phyloP scores from a whole-genome alignment of 1,140 invertebrate genomes.

The Orius laevigatus region DNA sequence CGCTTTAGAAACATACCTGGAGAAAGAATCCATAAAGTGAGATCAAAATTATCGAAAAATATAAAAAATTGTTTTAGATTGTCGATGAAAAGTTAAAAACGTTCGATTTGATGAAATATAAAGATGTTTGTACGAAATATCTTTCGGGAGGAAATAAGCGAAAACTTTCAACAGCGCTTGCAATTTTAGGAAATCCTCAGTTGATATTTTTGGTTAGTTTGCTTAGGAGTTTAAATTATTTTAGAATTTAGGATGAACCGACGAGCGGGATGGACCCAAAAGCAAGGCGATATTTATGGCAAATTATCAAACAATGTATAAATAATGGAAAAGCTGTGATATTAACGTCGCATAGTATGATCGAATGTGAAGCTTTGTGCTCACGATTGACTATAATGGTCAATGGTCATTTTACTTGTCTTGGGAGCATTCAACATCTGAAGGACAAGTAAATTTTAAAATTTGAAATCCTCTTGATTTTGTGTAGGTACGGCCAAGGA shows the following conservation, averaged over 20 bases:
- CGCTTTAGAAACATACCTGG: background rate
- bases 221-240: background rate
- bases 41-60: background rate
- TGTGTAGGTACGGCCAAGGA: slow-evolving; percentile 40
- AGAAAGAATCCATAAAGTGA: background rate
- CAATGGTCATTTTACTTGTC: slow-evolving; percentile 35
- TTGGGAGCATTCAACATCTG: slow-evolving; percentile 38
- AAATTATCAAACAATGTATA: slow-evolving; percentile 19
- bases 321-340: slow-evolving; percentile 37
- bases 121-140: slow-evolving; percentile 18
- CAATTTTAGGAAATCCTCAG: slow-evolving; percentile 42
- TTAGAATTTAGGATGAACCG: slow-evolving; percentile 15
- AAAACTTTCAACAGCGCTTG: slow-evolving; percentile 46
- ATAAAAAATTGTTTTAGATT: slow-evolving; percentile 1
- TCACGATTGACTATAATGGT: slow-evolving; percentile 40
- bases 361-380: slow-evolving; percentile 51
- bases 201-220: slow-evolving; percentile 35
- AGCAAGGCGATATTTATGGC: slow-evolving; percentile 33
- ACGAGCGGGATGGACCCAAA: slow-evolving; percentile 21
- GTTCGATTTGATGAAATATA: slow-evolving; percentile 16
- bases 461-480: background rate
- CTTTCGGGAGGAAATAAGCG: slow-evolving; percentile 47
- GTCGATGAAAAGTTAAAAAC: background rate
- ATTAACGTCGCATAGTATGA: slow-evolving; percentile 52
- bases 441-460: slow-evolving; percentile 29